A percentile compares a stretch with the other conserved stretches of the same genome.
phyloP scores from a whole-genome alignment of 92 coral and sea anemone species.

The Zoanthus sociatus region DNA sequence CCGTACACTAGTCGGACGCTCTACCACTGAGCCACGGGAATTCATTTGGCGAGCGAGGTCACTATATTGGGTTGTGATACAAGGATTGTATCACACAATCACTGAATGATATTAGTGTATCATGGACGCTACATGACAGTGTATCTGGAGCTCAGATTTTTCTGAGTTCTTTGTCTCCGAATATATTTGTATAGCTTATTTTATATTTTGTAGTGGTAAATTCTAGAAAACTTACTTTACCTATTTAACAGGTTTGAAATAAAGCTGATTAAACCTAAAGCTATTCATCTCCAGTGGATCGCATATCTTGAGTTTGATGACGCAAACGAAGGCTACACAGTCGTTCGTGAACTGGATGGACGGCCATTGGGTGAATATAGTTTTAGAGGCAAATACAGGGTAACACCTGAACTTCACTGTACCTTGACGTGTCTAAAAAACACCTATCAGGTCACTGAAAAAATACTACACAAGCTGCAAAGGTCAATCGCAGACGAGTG shows the following conservation, averaged over 20 bases:
- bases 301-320: conserved; percentile 25
- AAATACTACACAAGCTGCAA: neutral
- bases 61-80: too few species aligned
- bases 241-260: conserved; percentile 23
- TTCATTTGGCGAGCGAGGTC: too few species aligned
- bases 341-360: conserved; percentile 35
- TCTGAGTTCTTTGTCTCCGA: neutral
- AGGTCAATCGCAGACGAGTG: conserved; percentile 14
- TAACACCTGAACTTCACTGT: conserved; percentile 17
- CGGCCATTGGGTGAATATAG: neutral
- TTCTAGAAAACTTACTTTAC: neutral
- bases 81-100: too few species aligned
- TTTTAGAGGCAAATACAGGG: neutral
- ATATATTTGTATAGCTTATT: neutral
- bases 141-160: too few species aligned
- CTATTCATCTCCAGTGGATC: neutral
- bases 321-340: conserved; percentile 10
- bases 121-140: too few species aligned
- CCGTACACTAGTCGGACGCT: too few species aligned
- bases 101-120: too few species aligned
- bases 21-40: too few species aligned
- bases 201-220: neutral
- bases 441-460: neutral
- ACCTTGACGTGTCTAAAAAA: conserved; percentile 13
- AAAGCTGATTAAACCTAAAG: neutral